A percentile compares a stretch with the other conserved stretches of the same genome.
These are phyloP conservation scores for Cheilosia vernalis DNA, from an alignment of 2,888 invertebrate genomes.

Conservation along the genomic window DNA sequence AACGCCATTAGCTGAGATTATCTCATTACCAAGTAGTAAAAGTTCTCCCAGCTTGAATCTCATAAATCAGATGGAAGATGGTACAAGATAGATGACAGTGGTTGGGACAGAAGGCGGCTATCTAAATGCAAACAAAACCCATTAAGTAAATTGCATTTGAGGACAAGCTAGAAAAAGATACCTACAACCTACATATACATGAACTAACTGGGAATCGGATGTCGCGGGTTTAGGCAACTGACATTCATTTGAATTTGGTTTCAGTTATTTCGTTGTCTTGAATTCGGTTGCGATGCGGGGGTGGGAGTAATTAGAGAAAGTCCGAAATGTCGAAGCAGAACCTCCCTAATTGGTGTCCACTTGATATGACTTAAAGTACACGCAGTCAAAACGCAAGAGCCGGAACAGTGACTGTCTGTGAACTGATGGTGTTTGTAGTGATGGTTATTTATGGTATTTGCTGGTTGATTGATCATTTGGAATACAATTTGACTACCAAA, in stretches of 20 bases:
- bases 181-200: background rate
- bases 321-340: constrained; percentile 28
- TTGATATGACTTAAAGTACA: background rate
- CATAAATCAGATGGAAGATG: constrained; percentile 49
- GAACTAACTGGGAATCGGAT: constrained; percentile 16
- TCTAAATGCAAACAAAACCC: constrained; percentile 42
- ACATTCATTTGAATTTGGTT: constrained; percentile 42
- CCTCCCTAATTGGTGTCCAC: constrained; percentile 46
- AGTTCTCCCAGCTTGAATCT: constrained; percentile 51
- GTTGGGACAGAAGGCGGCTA: constrained; percentile 19
- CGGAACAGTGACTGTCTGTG: constrained; percentile 12
- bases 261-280: constrained; percentile 22
- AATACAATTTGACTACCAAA: background rate
- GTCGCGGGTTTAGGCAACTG: background rate
- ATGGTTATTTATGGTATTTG: background rate
- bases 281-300: background rate
- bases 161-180: constrained; percentile 7
- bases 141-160: constrained; percentile 64
- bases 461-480: constrained; percentile 28
- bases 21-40: constrained; percentile 61
- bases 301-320: constrained; percentile 54
- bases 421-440: constrained; percentile 10
- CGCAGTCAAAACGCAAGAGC: background rate
- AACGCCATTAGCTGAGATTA: constrained; percentile 55
- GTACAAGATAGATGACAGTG: background rate